phyloP scores from a whole-genome alignment of 2,888 invertebrate species.

The Leucozona laternaria region DNA sequence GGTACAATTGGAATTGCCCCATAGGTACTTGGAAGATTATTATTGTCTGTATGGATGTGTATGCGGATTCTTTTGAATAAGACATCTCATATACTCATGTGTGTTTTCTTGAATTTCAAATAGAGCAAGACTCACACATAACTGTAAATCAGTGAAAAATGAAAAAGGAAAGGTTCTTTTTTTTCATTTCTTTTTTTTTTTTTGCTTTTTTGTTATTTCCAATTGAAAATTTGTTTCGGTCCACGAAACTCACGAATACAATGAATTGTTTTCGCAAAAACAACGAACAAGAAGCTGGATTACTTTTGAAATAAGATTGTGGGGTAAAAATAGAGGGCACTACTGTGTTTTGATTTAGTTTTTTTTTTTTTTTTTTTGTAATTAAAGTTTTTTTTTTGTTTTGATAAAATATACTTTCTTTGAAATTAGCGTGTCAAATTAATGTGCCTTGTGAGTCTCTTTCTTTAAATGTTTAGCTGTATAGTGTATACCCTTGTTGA shows the following conservation, averaged over 20 bases:
- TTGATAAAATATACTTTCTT: conserved; percentile 29
- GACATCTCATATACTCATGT: conserved; percentile 24
- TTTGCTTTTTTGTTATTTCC: conserved; percentile 19
- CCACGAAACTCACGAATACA: conserved; percentile 70
- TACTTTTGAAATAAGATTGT: background rate
- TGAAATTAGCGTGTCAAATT: conserved; percentile 21
- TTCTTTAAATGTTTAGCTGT: too few relatives aligned
- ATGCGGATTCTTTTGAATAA: conserved; percentile 21
- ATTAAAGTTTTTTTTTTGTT: background rate
- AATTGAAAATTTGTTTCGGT: conserved; percentile 69
- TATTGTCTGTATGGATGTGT: background rate
- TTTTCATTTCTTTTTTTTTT: too few relatives aligned
- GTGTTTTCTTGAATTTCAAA: conserved; percentile 61
- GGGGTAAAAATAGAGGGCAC: conserved; percentile 37
- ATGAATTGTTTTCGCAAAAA: conserved; percentile 15
- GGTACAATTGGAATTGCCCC: background rate
- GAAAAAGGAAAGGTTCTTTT: conserved; percentile 55
- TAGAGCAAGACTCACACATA: conserved; percentile 62
- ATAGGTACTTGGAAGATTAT: background rate
- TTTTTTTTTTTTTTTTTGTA: conserved; percentile 22
- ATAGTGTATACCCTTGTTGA: background rate
- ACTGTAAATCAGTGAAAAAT: conserved; percentile 61
- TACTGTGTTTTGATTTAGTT: conserved; percentile 8
- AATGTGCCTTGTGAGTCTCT: background rate
- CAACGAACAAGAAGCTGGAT: conserved; percentile 14